phyloP scores from a whole-genome alignment of 2,113 vertebrate species.

The Phalacrocorax carbo region DNA sequence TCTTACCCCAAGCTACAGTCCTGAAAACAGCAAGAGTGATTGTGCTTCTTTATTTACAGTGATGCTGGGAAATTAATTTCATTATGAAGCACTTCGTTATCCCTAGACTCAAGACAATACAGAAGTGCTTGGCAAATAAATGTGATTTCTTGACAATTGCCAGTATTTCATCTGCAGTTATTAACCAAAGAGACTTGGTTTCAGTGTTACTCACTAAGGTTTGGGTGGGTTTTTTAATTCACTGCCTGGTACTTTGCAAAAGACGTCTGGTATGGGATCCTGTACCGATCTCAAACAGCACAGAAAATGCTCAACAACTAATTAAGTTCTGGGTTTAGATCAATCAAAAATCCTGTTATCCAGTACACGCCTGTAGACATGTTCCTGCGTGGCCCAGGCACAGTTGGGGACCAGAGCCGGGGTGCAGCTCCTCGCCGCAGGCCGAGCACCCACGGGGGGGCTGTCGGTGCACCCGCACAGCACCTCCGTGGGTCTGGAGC shows the following conservation, averaged over 20 bases:
- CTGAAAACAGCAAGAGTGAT: background rate
- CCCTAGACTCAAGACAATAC: background rate
- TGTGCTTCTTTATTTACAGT: background rate
- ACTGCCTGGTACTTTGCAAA: background rate
- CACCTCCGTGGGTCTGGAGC: background rate
- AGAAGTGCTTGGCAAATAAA: background rate
- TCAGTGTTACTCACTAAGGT: background rate
- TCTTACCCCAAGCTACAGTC: background rate
- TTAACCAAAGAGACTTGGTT: background rate
- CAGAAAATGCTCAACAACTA: slow-evolving; percentile 30
- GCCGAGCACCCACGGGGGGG: background rate
- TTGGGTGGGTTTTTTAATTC: background rate
- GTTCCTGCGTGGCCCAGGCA: background rate
- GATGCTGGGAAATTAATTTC: background rate
- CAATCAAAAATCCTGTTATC: slow-evolving; percentile 20
- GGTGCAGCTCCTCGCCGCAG: background rate
- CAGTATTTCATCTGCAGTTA: background rate
- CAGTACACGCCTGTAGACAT: background rate
- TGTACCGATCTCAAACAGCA: slow-evolving; percentile 21
- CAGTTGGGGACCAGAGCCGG: background rate
- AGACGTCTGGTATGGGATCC: background rate
- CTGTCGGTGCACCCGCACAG: fast-evolving
- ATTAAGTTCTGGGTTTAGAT: slow-evolving; percentile 58
- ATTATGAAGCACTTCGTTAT: background rate
- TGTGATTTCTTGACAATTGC: background rate